phyloP scores from a whole-genome alignment of 2,888 invertebrate species.

The Exephanes ischioxanthus region DNA sequence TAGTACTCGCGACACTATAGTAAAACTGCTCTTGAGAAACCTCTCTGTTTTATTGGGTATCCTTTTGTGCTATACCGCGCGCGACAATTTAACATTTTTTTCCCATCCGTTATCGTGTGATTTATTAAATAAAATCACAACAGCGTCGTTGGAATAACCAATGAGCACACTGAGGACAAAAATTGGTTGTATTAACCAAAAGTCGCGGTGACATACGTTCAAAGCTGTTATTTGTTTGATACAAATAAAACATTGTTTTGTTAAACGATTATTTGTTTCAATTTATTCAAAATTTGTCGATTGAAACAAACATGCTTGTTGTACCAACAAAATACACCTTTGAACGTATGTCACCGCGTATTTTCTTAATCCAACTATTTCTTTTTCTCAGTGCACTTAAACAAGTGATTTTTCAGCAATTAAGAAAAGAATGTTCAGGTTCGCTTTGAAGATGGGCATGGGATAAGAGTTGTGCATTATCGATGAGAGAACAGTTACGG shows the following conservation, averaged over 20 bases:
- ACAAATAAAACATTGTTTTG: too few relatives aligned
- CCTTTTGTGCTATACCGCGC: conserved; percentile 52
- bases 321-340: too few relatives aligned
- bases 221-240: too few relatives aligned
- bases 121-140: background rate
- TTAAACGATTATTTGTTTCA: too few relatives aligned
- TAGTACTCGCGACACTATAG: conserved; percentile 38
- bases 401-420: background rate
- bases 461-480: background rate
- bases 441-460: background rate
- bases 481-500: background rate
- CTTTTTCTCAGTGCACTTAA: too few relatives aligned
- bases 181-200: too few relatives aligned
- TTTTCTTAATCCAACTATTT: too few relatives aligned
- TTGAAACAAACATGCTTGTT: too few relatives aligned
- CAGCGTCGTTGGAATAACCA: background rate
- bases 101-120: conserved; percentile 10
- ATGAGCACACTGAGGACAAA: background rate
- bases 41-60: conserved; percentile 43
- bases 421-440: background rate
- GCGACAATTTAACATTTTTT: conserved; percentile 11
- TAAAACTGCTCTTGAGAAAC: conserved; percentile 38
- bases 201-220: too few relatives aligned
- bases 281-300: too few relatives aligned
- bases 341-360: too few relatives aligned